Evolutionary conservation across 2,113 vertebrate species (phyloP).

Genomic region (Microcebus jonahi): DNA sequence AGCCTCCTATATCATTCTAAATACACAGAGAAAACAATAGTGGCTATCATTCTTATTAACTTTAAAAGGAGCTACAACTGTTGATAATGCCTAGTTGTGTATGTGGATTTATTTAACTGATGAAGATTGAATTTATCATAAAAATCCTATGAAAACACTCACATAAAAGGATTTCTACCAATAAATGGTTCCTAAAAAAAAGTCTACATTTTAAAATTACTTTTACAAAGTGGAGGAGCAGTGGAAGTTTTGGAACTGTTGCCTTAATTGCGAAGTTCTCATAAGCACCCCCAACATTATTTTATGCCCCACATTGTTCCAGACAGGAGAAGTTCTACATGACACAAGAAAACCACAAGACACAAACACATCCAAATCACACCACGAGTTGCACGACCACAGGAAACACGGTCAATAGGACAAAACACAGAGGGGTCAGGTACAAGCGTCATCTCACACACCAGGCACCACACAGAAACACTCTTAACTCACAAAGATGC

Average conservation of each 20-base stretch:
- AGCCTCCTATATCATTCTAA: not conserved
- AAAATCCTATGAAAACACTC: conserved; percentile 69
- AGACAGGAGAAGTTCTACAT: conserved; percentile 97
- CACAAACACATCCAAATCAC: conserved; percentile 94
- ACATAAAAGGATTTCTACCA: conserved; percentile 14
- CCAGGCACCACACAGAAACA: conserved; percentile 92
- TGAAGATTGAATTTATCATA: not conserved
- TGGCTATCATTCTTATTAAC: not conserved
- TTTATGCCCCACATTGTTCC: conserved; percentile 97
- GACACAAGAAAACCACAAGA: conserved; percentile 93
- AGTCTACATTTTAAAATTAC: not conserved
- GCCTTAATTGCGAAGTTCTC: conserved; percentile 55
- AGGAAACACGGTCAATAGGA: conserved; percentile 92
- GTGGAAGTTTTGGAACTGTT: conserved; percentile 66
- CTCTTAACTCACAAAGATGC: conserved; percentile 95
- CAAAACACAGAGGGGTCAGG: conserved; percentile 89
- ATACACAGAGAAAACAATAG: conserved; percentile 16
- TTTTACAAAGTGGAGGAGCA: conserved; percentile 21
- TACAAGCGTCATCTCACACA: conserved; percentile 89
- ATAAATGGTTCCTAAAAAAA: not conserved
- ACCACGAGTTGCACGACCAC: conserved; percentile 92
- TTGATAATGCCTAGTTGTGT: not conserved
- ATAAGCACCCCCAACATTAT: conserved; percentile 74
- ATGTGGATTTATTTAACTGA: not conserved
- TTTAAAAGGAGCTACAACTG: not conserved